Evolutionary conservation across 2,888 invertebrate species (phyloP).

Genomic region (Pristionchus exspectatus): DNA sequence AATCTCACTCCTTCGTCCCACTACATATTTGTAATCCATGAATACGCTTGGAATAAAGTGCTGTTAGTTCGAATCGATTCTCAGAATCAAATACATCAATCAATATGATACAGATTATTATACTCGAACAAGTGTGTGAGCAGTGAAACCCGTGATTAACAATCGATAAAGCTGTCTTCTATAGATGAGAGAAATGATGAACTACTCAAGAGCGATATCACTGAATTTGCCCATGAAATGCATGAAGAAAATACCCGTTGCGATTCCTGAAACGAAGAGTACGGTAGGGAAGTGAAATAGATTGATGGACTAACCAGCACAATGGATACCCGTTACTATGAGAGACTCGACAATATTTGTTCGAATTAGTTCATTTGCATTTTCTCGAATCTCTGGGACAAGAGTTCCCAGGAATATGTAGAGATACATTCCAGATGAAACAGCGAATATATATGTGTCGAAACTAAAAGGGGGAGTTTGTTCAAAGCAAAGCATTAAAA

Average conservation of each 20-base stretch:
- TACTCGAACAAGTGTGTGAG: conserved; percentile 33
- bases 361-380: conserved; percentile 71
- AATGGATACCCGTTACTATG: conserved; percentile 69
- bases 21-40: conserved; percentile 3
- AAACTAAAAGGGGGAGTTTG: conserved; percentile 57
- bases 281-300: not conserved
- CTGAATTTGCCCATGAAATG: conserved; percentile 65
- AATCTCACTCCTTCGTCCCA: conserved; percentile 10
- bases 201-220: conserved; percentile 49
- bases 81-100: conserved; percentile 34
- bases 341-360: conserved; percentile 69
- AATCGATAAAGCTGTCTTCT: conserved; percentile 27
- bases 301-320: not conserved
- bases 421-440: conserved; percentile 77
- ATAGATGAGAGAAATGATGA: not conserved
- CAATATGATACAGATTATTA: conserved; percentile 7
- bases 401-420: conserved; percentile 77
- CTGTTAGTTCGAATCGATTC: conserved; percentile 32
- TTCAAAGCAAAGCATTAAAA: not conserved
- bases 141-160: not conserved
- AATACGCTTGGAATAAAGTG: conserved; percentile 4
- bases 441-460: conserved; percentile 74
- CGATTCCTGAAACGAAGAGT: conserved; percentile 60
- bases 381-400: conserved; percentile 76
- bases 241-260: conserved; percentile 70